Percentiles rank a stretch among this genome's conserved stretches.
Conservation (phyloP, 2,113 vertebrate species). For the Cebidichthys violaceus region DNA sequence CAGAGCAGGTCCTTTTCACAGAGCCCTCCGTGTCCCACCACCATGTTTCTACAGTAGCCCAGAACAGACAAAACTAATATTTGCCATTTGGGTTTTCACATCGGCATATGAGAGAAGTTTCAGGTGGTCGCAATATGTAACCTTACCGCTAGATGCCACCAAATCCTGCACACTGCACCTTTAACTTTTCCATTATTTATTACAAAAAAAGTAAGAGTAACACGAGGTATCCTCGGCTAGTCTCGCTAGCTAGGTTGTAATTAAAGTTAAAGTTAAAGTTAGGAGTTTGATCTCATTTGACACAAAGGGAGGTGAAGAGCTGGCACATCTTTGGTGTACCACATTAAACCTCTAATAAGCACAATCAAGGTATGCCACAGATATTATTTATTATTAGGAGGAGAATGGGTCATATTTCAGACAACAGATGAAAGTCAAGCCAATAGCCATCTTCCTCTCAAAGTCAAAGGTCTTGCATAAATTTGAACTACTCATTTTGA, state of each 20-base stretch:
- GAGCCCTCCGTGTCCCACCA: background rate
- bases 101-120: background rate
- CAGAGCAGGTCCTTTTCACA: background rate
- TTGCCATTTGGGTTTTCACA: background rate
- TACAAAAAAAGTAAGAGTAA: background rate
- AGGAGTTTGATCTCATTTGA: background rate
- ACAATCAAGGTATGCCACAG: background rate
- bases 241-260: background rate
- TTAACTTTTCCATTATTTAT: background rate
- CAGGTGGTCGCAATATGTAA: background rate
- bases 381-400: background rate
- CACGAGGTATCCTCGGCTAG: background rate
- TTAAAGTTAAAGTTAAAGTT: no score
- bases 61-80: background rate
- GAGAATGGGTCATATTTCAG: background rate
- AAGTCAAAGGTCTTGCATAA: background rate
- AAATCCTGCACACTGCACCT: background rate
- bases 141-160: background rate
- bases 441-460: background rate
- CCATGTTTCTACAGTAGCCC: background rate
- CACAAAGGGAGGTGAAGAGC: background rate
- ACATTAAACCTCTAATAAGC: background rate
- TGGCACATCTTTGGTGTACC: background rate
- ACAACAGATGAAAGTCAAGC: background rate
- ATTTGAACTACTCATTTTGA: background rate